Evolutionary conservation across 2,113 vertebrate genomes (phyloP), one percentile per base, ranked within the genome.

Genomic region (Gobio gobio): DNA sequence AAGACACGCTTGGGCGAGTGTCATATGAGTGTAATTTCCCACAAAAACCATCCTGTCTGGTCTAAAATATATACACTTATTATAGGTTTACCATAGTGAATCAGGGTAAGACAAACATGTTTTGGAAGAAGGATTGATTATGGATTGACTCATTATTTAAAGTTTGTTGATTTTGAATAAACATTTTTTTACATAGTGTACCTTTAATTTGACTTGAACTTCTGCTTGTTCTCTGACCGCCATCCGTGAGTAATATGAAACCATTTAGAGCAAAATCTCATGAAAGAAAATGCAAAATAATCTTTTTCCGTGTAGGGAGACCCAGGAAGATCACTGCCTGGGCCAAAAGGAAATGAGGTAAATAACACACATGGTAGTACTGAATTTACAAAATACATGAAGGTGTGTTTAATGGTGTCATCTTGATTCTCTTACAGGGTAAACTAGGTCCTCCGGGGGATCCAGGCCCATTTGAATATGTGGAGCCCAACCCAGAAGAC

Each of bases 291-390:
- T 40, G 5, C 7, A 40, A 40, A 40, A 40, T 40, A 40, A 40
- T 7, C 1, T 24, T 9, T 83, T 78, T 78, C 18, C 16, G 14
- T 24, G 3, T 83, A 95, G 94, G 94, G 94, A 77, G 90, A 94
- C 73, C 86, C 83, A 83, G 94, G 93, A 18, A 91, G 90, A 66
- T 90, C 90, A 22, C 59, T 94, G 47, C 68, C 92, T 0, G 94
- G 94, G 82, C 87, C 74, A 43, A 92, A 91, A 92, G 94, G 94
- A 90, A 93, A 93, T 0, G 92, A 94, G 91, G 94, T 94, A 89
- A 56, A 64, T 77, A 20, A 56, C 10, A 26, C 64, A 40, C 45
- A 33, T 29, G 6, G 24, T 26, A n/a, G 45, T 16, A 5, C 26
- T 80, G 10, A 24, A 10, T 80, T 47, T 33, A 49, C 2, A 12